Conservation (phyloP, 1,140 invertebrate genomes). For the Telenomus remus region DNA sequence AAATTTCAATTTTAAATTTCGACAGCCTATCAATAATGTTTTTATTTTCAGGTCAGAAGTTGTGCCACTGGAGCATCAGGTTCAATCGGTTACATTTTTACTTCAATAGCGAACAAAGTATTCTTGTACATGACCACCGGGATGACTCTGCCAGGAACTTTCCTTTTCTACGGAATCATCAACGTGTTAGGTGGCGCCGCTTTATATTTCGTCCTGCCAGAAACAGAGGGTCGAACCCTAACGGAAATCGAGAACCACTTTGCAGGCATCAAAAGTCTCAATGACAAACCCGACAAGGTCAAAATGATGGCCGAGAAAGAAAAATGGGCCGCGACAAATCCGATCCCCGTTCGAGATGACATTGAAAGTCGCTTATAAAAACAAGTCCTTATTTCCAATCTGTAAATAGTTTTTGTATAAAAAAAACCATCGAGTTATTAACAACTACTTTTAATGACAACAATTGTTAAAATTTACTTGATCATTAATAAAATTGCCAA, state of each 20-base stretch:
- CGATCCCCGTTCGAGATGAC: constrained; percentile 63
- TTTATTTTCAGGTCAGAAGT: constrained; percentile 78
- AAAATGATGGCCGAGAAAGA: constrained; percentile 60
- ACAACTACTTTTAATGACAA: too few relatives aligned
- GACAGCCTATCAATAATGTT: too few relatives aligned
- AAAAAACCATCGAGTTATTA: background rate
- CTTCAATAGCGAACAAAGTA: constrained; percentile 83
- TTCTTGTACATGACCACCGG: constrained; percentile 80
- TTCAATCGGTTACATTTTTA: constrained; percentile 83
- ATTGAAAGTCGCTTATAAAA: constrained; percentile 67
- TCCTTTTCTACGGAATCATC: constrained; percentile 80
- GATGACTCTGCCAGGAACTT: constrained; percentile 81
- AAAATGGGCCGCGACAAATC: constrained; percentile 70
- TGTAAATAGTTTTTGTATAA: background rate
- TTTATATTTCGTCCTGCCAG: constrained; percentile 79
- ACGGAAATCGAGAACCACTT: constrained; percentile 84
- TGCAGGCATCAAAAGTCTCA: constrained; percentile 76
- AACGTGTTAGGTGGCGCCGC: constrained; percentile 79
- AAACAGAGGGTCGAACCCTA: constrained; percentile 89
- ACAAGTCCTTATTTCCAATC: background rate
- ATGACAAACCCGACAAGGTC: constrained; percentile 64
- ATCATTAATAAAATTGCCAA: background rate
- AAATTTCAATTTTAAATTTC: too few relatives aligned
- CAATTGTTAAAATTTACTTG: too few relatives aligned
- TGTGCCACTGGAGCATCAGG: constrained; percentile 81